Evolutionary conservation across 2,797 vertebrate genomes (phyloP), one percentile per base, ranked within the genome.

Genomic region (Falco biarmicus): DNA sequence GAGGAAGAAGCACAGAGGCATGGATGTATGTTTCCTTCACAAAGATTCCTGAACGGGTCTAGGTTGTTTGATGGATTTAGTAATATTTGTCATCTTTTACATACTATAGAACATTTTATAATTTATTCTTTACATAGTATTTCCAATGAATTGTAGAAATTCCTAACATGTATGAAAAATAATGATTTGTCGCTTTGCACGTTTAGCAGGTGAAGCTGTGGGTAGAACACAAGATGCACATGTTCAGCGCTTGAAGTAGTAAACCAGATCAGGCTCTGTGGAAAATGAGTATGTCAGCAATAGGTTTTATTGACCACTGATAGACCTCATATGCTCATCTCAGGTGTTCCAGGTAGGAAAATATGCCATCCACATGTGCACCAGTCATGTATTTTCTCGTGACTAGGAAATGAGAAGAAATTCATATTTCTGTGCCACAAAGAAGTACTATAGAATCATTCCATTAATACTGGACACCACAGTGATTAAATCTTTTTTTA

Each of bases 221-320:
- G 34, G 43, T 6, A 64, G 29, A 68, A 39, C 54, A 45, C 29
- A 66, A 59, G 48, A 56, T 43, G 64, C 15, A 5, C 1, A 0
- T 25, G 32, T 76, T 65, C 59, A 41, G 9, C 31, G 8, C 11
- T 68, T 71, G 29, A 56, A 22, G 25, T 2, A 63, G 22, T 24
- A 37, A 78, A n/a, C 8, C 3, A 53, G 24, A 65, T 21, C 7
- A 53, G 41, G n/a, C 8, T 87, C 87, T 61, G 3, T 71, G 53
- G 34, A 68, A 71, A 90, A 69, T 1, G 0, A 43, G 4, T 45
- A 17, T 0, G 0, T n/a, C 37, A 70, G 2, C 11, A 37, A 34
- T 4, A 14, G 34, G 9, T 47, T 87, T 82, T 74, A 34, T 6
- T 65, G 59, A 51, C 29, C 25, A 22, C 11, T 41, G 19, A 10